phyloP scores from a whole-genome alignment of 2,888 invertebrate species.

The Lasioglossum lativentre region DNA sequence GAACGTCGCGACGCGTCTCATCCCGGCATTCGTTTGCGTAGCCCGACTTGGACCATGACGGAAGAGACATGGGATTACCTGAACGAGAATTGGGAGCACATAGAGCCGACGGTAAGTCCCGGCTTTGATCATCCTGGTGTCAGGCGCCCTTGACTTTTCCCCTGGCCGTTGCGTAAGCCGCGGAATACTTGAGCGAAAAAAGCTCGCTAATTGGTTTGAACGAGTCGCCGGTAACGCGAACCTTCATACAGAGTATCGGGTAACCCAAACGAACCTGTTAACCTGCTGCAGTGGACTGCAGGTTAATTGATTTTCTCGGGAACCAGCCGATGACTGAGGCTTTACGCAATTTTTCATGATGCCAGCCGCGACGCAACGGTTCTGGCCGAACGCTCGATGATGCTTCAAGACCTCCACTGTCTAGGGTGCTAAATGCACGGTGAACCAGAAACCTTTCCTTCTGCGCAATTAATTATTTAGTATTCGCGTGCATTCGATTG shows the following conservation, averaged over 20 bases:
- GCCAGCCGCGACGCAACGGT: not conserved
- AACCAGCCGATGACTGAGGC: not conserved
- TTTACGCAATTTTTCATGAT: not conserved
- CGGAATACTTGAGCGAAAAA: constrained; percentile 9
- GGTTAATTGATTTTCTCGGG: constrained; percentile 14
- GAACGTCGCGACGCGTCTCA: constrained; percentile 14
- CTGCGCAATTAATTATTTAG: too few species aligned
- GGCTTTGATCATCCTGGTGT: constrained; percentile 1
- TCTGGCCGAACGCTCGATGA: not conserved
- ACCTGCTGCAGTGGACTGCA: not conserved
- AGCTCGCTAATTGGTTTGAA: constrained; percentile 17
- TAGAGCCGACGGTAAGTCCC: constrained; percentile 78
- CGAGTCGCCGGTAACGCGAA: constrained; percentile 29
- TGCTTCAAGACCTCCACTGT: not conserved
- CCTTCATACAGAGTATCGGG: not conserved
- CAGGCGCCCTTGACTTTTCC: constrained; percentile 53
- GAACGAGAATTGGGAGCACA: constrained; percentile 81
- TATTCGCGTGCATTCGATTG: too few species aligned
- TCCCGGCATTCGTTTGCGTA: not conserved
- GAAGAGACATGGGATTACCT: constrained; percentile 79
- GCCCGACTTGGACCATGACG: constrained; percentile 71
- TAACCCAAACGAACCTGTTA: not conserved
- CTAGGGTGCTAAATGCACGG: not conserved
- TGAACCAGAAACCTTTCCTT: not conserved
- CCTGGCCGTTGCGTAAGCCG: constrained; percentile 53